These are phyloP conservation scores for Spinibarbus caldwelli DNA, from an alignment of 2,797 vertebrate genomes.

Conservation along the genomic window DNA sequence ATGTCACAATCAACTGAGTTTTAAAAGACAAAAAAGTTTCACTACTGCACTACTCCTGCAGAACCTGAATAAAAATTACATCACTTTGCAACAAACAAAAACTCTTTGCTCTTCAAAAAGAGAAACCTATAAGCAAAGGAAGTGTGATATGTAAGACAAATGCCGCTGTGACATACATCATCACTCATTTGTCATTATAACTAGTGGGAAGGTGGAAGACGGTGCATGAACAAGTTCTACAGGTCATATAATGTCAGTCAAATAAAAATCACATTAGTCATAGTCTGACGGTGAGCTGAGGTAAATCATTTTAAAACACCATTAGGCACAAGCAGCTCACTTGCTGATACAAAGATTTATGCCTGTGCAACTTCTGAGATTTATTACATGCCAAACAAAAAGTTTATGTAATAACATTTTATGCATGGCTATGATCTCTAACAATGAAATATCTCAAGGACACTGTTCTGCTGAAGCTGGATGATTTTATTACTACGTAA, in stretches of 20 bases:
- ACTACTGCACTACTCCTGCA: neutral
- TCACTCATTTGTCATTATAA: neutral
- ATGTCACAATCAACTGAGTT: neutral
- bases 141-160: neutral
- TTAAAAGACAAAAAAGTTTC: neutral
- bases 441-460: conserved; percentile 1
- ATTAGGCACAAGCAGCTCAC: neutral
- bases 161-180: neutral
- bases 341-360: neutral
- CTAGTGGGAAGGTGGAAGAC: neutral
- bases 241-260: conserved; percentile 20
- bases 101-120: neutral
- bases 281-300: neutral
- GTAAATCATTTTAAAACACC: conserved; percentile 15
- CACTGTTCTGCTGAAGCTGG: neutral
- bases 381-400: neutral
- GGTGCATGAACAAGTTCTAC: neutral
- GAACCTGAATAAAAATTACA: neutral
- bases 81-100: too few relatives aligned
- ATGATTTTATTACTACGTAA: neutral
- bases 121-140: neutral
- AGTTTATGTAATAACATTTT: neutral
- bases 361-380: conserved; percentile 4
- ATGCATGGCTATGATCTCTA: neutral
- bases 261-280: conserved; percentile 12